phyloP scores from a whole-genome alignment of 1,140 invertebrate genomes.

The Periplaneta americana region DNA sequence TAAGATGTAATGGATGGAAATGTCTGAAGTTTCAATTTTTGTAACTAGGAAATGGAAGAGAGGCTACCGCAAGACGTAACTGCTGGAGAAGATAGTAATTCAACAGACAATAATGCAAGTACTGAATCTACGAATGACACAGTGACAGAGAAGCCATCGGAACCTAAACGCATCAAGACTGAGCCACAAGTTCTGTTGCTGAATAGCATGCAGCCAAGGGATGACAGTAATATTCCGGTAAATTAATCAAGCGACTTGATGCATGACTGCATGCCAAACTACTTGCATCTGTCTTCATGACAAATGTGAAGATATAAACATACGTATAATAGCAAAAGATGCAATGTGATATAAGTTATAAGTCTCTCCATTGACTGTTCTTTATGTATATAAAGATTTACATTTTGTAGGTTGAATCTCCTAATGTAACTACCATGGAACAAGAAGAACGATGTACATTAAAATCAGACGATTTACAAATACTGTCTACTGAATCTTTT shows the following conservation, averaged over 20 bases:
- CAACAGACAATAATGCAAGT: not conserved
- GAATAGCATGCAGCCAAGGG: not conserved
- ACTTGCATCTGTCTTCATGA: no score
- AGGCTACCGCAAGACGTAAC: not conserved
- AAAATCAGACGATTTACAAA: not conserved
- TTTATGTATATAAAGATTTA: not conserved
- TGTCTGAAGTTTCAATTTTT: not conserved
- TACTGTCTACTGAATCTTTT: not conserved
- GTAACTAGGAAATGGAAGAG: not conserved
- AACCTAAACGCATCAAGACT: not conserved
- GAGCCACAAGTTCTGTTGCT: not conserved
- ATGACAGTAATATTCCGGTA: not conserved
- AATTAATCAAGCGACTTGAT: not conserved
- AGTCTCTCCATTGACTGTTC: not conserved
- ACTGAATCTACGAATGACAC: not conserved
- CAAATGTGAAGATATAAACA: no score
- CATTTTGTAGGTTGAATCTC: not conserved
- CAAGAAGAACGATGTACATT: not conserved
- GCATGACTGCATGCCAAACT: not conserved
- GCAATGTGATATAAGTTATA: no score
- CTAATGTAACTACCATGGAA: not conserved
- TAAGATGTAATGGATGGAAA: no score
- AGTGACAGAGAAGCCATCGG: not conserved
- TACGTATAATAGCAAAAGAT: no score
- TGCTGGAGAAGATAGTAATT: not conserved